phyloP scores from a whole-genome alignment of 2,113 vertebrate genomes.

The Epinephelus moara region DNA sequence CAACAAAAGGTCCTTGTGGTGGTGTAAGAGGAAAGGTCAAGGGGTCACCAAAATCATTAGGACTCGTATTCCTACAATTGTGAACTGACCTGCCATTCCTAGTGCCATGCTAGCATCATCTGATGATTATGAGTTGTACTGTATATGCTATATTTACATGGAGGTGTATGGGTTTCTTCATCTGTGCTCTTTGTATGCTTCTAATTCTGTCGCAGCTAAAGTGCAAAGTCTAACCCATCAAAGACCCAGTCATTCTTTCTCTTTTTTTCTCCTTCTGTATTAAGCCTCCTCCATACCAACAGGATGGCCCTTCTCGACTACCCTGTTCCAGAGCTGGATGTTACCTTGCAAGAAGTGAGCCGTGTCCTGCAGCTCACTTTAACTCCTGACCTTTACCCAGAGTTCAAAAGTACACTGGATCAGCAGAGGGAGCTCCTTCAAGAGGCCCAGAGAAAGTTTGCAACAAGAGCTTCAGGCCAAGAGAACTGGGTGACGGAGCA shows the following conservation, averaged over 20 bases:
- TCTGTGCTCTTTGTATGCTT: not conserved
- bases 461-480: constrained; percentile 37
- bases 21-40: not conserved
- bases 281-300: constrained; percentile 24
- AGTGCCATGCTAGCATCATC: too few species aligned
- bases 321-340: constrained; percentile 83
- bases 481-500: constrained; percentile 87
- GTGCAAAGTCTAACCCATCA: not conserved
- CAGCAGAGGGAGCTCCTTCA: constrained; percentile 77
- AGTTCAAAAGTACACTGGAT: constrained; percentile 74
- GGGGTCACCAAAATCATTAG: not conserved
- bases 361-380: constrained; percentile 85
- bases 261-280: constrained; percentile 5
- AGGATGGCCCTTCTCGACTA: constrained; percentile 84
- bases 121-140: too few species aligned
- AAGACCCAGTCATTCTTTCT: not conserved
- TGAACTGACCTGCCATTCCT: too few species aligned
- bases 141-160: not conserved
- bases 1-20: not conserved
- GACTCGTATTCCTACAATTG: not conserved
- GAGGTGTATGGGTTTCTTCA: not conserved
- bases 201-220: not conserved
- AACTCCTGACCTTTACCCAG: constrained; percentile 74
- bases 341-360: constrained; percentile 81
- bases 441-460: constrained; percentile 68